Conservation (phyloP, 2,888 invertebrate genomes). For the Agrotis ipsilon region DNA sequence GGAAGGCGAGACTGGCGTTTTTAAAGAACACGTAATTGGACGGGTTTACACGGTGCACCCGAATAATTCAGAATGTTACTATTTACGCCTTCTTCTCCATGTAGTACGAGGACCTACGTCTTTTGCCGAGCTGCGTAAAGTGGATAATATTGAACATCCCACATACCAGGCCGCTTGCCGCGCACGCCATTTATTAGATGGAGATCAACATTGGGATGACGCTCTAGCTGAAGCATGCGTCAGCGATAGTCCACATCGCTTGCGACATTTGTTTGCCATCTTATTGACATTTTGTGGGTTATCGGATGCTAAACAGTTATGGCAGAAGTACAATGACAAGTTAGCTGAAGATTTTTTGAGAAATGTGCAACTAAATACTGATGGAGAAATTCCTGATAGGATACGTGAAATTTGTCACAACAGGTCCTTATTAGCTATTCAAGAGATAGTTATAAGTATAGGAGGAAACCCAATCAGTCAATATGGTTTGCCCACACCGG, state of each 20-base stretch:
- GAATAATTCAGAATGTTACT: too few species aligned
- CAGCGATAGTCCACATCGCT: conserved; percentile 5
- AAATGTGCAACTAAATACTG: conserved; percentile 1
- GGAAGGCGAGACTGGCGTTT: too few species aligned
- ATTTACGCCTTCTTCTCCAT: not conserved
- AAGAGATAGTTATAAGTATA: too few species aligned
- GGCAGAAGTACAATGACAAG: too few species aligned
- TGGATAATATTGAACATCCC: not conserved
- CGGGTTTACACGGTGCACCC: too few species aligned
- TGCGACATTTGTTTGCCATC: not conserved
- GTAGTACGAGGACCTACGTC: not conserved
- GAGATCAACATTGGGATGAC: conserved; percentile 11
- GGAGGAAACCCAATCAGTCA: too few species aligned
- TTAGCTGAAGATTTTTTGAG: not conserved
- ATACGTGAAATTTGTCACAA: too few species aligned
- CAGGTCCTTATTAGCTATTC: too few species aligned
- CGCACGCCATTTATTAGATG: conserved; percentile 6
- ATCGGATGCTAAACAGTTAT: too few species aligned
- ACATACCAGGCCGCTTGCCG: conserved; percentile 10
- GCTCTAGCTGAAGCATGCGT: not conserved
- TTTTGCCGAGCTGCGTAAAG: not conserved
- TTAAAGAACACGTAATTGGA: too few species aligned
- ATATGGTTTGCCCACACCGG: too few species aligned
- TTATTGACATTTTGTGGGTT: not conserved
- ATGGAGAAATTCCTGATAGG: too few species aligned